Base-by-base conservation (phyloP, 2,113 vertebrate species). In the Megalops atlanticus region DNA sequence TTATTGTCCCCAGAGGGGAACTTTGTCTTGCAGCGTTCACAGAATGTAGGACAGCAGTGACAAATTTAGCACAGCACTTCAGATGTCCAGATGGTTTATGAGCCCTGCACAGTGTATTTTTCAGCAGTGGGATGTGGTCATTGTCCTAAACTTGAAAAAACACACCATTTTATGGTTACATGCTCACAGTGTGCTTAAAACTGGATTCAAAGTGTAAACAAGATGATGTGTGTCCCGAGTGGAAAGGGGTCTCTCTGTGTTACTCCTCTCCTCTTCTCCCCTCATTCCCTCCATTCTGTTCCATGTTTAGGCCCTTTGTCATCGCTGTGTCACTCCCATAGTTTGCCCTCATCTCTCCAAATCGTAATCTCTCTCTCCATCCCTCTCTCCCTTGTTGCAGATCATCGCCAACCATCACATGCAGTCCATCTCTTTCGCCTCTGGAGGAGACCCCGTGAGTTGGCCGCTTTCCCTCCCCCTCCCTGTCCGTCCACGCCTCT, bases 391-490 rank as follows among this genome's bases (percentile, higher is more conserved):
- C 35, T 24, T 35, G 15, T 83, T 80, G 84, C 95, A 98, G 97
- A 97, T 97, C 91, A 98, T 98, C 0, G 96, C 97, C 92, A 98
- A 97, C 88, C 97, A 98, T 88, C 97, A 98, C 89, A 98, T 98
- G 97, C 96, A 97, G 88, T 97, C 96, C 84, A 98, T 98, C 91
- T 98, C 97, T 47, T 98, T 98, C 0, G 97, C 97, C 0, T 98
- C 97, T 0, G 97, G 97, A 82, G 97, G 97, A 87, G 97, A 98
- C 91, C 96, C 96, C 92, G 96, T 97, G 94, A 98, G 97, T 95
- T 89, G 88, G 84, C 81, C 85, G 84, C 8, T 70, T 69, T 21
- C 24, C 58, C 81, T 27, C 72, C 12, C 24, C 35, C 10, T 14
- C 14, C 7, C 58, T 64, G 3, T 24, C 58, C 18, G 5, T 10